Evolutionary conservation across 2,888 invertebrate species (phyloP).

Genomic region (Ectemnius cavifrons): DNA sequence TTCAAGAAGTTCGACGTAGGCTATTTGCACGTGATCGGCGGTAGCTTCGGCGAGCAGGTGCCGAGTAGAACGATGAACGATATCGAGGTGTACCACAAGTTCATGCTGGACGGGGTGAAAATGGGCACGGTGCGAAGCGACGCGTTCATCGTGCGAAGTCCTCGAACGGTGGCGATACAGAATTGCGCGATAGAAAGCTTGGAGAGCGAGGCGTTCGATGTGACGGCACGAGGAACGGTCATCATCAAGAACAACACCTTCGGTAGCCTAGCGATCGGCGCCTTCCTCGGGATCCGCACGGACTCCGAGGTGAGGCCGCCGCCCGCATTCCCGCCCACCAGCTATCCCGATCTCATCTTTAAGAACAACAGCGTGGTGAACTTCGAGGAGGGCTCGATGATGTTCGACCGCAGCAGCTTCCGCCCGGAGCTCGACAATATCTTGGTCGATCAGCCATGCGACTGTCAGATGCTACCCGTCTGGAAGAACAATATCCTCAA

Average conservation of each 20-base stretch:
- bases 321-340: conserved; percentile 76
- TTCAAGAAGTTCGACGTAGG: conserved; percentile 89
- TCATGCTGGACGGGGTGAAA: conserved; percentile 83
- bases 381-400: conserved; percentile 81
- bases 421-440: conserved; percentile 81
- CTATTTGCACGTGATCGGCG: conserved; percentile 83
- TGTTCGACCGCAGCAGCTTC: conserved; percentile 81
- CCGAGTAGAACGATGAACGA: conserved; percentile 88
- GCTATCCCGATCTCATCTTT: conserved; percentile 80
- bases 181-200: conserved; percentile 81
- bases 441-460: conserved; percentile 81
- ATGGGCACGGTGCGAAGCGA: conserved; percentile 84
- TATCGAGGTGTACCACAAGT: conserved; percentile 83
- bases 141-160: conserved; percentile 84
- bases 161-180: conserved; percentile 82
- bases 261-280: conserved; percentile 80
- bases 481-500: conserved; percentile 74
- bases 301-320: conserved; percentile 76
- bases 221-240: conserved; percentile 82
- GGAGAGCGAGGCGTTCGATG: conserved; percentile 84
- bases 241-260: conserved; percentile 84
- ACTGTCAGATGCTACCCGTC: conserved; percentile 79
- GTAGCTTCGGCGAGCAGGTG: conserved; percentile 80
- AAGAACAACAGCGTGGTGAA: conserved; percentile 83
- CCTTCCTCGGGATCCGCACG: conserved; percentile 81